phyloP scores from a whole-genome alignment of 1,140 invertebrate species.

The Solenopsis invicta region DNA sequence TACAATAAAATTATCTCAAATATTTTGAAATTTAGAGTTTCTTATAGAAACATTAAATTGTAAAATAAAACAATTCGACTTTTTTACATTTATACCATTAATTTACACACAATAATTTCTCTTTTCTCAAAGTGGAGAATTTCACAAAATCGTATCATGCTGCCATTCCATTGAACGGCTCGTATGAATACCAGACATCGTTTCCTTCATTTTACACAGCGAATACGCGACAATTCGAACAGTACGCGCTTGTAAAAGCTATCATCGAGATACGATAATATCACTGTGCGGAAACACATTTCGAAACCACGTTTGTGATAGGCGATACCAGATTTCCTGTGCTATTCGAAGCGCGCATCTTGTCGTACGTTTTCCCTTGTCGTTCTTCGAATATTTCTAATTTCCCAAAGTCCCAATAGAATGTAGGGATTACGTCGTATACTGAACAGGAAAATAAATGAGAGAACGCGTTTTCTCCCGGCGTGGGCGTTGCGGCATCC shows the following conservation, averaged over 20 bases:
- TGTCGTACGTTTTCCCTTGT: not conserved
- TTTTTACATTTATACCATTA: not conserved
- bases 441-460: slow-evolving; percentile 28
- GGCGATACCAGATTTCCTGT: slow-evolving; percentile 40
- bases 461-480: too few relatives aligned
- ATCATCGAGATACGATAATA: slow-evolving; percentile 7
- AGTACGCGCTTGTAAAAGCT: slow-evolving; percentile 12
- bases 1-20: not conserved
- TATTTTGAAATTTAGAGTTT: not conserved
- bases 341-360: not conserved
- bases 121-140: slow-evolving; percentile 14
- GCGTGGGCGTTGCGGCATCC: slow-evolving; percentile 17
- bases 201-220: slow-evolving; percentile 10
- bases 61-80: not conserved
- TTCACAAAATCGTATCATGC: not conserved
- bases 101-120: not conserved
- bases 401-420: slow-evolving; percentile 9
- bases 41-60: not conserved
- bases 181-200: slow-evolving; percentile 6
- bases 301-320: slow-evolving; percentile 30
- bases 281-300: slow-evolving; percentile 14
- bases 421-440: slow-evolving; percentile 21
- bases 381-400: slow-evolving; percentile 47
- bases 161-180: not conserved
- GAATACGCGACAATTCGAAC: slow-evolving; percentile 34